phyloP scores from a whole-genome alignment of 1,140 invertebrate genomes.

The Arctopsyche grandis region DNA sequence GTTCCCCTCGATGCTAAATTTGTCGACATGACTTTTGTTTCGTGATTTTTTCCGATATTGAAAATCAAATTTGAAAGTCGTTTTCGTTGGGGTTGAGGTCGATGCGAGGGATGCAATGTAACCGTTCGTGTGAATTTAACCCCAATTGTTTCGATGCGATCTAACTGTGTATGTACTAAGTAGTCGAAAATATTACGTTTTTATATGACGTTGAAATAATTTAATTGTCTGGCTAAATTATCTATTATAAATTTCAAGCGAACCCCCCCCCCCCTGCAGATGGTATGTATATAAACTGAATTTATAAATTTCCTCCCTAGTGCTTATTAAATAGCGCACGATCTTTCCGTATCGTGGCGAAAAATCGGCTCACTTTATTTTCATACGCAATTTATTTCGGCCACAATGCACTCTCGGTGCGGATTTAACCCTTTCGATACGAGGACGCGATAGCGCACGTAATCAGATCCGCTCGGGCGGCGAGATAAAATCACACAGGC shows the following conservation, averaged over 20 bases:
- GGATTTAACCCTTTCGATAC: conserved; percentile 29
- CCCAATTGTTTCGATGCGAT: no score
- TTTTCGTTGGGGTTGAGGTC: conserved; percentile 27
- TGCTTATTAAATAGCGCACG: background rate
- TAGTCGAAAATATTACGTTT: no score
- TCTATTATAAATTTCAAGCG: no score
- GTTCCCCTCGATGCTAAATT: conserved; percentile 11
- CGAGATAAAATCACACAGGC: conserved; percentile 28
- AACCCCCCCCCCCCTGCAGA: no score
- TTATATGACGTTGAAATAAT: no score
- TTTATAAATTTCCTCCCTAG: background rate
- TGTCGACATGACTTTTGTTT: conserved; percentile 37
- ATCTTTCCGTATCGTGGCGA: background rate
- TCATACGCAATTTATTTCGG: conserved; percentile 7
- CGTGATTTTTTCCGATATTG: conserved; percentile 41
- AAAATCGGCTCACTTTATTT: background rate
- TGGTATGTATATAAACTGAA: no score
- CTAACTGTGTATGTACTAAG: no score
- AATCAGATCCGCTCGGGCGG: conserved; percentile 10
- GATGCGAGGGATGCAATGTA: conserved; percentile 31
- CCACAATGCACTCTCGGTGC: background rate
- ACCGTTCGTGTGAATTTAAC: no score
- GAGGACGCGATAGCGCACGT: background rate
- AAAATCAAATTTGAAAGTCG: conserved; percentile 53
- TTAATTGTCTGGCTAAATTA: no score